phyloP scores from a whole-genome alignment of 2,888 invertebrate genomes.

The Gortyna flavago region DNA sequence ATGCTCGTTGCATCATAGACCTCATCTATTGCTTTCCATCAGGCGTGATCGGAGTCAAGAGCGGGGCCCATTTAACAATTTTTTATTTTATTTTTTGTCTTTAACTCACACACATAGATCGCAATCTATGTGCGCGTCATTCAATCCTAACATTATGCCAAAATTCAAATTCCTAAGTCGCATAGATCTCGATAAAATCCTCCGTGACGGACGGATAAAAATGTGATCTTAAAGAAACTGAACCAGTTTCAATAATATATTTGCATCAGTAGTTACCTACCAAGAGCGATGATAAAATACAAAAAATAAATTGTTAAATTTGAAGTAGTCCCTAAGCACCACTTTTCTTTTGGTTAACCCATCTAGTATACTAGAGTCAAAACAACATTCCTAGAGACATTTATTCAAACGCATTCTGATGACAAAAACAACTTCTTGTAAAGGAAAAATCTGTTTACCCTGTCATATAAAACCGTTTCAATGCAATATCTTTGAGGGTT shows the following conservation, averaged over 20 bases:
- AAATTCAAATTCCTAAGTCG: not conserved
- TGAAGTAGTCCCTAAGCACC: too few relatives aligned
- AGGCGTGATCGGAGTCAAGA: too few relatives aligned
- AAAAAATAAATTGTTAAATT: not conserved
- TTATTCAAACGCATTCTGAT: conserved; percentile 10
- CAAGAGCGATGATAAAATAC: not conserved
- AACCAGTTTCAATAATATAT: not conserved
- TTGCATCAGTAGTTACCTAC: not conserved
- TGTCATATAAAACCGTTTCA: conserved; percentile 23
- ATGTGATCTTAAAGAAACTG: not conserved
- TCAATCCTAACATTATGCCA: too few relatives aligned
- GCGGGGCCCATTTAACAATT: too few relatives aligned
- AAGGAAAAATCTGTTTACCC: conserved; percentile 7
- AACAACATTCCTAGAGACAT: not conserved
- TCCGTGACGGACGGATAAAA: too few relatives aligned
- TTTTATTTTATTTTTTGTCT: too few relatives aligned
- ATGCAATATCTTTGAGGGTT: conserved; percentile 46
- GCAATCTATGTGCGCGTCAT: not conserved
- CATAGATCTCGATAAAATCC: not conserved
- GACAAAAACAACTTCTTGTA: conserved; percentile 6
- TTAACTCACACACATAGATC: too few relatives aligned
- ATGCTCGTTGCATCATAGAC: too few relatives aligned
- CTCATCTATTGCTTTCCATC: too few relatives aligned
- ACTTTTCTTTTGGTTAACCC: not conserved
- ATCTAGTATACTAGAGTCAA: not conserved